Conservation (phyloP, 2,888 invertebrate species). For the Scelioninae gen. 2 region DNA sequence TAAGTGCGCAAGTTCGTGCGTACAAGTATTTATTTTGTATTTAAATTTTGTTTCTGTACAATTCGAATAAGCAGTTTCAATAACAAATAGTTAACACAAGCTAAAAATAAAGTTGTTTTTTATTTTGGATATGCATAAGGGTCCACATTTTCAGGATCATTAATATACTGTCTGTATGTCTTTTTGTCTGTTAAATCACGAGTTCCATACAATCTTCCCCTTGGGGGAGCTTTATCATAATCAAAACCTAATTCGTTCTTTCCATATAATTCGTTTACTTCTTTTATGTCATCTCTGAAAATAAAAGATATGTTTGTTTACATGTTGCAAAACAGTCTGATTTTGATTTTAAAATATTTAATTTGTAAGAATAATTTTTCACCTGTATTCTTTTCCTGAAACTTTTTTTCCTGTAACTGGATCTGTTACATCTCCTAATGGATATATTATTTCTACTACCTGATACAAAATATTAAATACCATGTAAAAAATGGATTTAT, state of each 20-base stretch:
- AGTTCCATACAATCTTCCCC: conserved; percentile 89
- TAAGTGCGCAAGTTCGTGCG: conserved; percentile 1
- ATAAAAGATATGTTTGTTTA: conserved; percentile 7
- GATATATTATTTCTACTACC: conserved; percentile 86
- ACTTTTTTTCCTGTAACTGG: conserved; percentile 89
- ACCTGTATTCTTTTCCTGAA: conserved; percentile 82
- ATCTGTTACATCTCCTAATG: conserved; percentile 89
- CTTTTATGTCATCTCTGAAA: conserved; percentile 83
- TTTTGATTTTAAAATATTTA: no score
- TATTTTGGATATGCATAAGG: conserved; percentile 80
- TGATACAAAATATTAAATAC: conserved; percentile 42
- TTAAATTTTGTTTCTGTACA: conserved; percentile 50
- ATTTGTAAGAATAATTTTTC: no score
- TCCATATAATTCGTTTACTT: conserved; percentile 81
- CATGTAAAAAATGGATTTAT: no score
- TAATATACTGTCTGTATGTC: conserved; percentile 35
- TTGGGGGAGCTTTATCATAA: conserved; percentile 84
- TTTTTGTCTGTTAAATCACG: conserved; percentile 88
- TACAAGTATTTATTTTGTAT: conserved; percentile 51
- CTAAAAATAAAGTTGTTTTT: conserved; percentile 6
- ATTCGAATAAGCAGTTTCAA: conserved; percentile 34
- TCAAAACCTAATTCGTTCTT: conserved; percentile 80
- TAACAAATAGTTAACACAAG: conserved; percentile 28
- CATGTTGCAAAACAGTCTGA: background rate
- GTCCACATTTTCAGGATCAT: conserved; percentile 82